Conservation (phyloP, 1,140 invertebrate species). For the Lepidostoma basale region DNA sequence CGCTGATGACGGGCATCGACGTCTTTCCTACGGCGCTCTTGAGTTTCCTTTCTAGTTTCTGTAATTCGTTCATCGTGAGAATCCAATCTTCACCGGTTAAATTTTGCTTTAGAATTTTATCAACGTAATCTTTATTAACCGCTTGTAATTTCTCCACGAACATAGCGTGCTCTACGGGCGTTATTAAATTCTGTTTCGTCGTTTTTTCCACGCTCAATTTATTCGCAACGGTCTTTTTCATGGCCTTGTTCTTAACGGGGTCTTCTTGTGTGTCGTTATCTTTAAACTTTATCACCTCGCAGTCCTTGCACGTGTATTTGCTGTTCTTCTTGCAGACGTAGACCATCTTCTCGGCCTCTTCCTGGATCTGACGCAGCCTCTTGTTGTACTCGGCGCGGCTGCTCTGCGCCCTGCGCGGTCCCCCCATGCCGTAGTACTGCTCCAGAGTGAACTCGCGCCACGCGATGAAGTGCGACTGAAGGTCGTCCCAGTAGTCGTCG, state of each 20-base stretch:
- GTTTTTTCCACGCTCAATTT: neutral
- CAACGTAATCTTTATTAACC: slow-evolving; percentile 54
- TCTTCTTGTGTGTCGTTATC: slow-evolving; percentile 9
- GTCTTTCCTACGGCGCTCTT: slow-evolving; percentile 51
- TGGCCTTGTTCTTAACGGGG: slow-evolving; percentile 19
- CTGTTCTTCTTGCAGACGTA: neutral
- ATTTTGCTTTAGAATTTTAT: slow-evolving; percentile 52
- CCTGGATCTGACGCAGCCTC: neutral
- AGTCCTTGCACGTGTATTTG: slow-evolving; percentile 15
- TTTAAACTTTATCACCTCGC: slow-evolving; percentile 5
- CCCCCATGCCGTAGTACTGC: slow-evolving; percentile 23
- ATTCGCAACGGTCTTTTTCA: slow-evolving; percentile 25
- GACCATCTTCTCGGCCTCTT: neutral
- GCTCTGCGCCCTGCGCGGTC: neutral
- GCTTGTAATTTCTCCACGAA: slow-evolving; percentile 52
- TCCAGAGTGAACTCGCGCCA: slow-evolving; percentile 31
- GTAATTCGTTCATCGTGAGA: slow-evolving; percentile 54
- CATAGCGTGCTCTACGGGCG: slow-evolving; percentile 32
- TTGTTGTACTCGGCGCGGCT: neutral
- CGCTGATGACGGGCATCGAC: neutral
- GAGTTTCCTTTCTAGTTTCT: slow-evolving; percentile 53
- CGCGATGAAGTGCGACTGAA: slow-evolving; percentile 26
- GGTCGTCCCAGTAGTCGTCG: slow-evolving; percentile 32
- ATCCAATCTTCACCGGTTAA: slow-evolving; percentile 56
- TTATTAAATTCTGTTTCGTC: neutral